Conservation (phyloP, 2,888 invertebrate species). For the Thereva unica region DNA sequence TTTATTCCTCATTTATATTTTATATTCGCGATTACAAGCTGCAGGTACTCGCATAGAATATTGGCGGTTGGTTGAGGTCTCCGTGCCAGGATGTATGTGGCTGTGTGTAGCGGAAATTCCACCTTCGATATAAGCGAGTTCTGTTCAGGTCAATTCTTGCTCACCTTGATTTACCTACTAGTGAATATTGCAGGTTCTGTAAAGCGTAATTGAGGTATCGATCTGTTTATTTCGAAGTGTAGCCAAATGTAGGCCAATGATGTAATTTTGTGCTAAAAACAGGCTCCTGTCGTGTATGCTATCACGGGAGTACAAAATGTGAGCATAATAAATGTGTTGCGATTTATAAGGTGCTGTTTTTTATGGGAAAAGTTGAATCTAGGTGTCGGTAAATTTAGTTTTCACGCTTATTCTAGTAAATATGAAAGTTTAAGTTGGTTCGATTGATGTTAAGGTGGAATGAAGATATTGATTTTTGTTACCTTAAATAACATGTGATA, state of each 20-base stretch:
- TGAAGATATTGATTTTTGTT: no score
- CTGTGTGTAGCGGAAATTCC: conserved; percentile 17
- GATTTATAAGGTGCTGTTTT: no score
- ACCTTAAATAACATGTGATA: no score
- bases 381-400: no score
- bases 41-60: not conserved
- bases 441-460: no score
- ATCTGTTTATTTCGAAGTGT: no score
- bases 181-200: no score
- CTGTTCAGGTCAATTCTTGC: conserved; percentile 23
- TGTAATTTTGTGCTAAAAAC: not conserved
- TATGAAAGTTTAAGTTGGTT: no score
- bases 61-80: not conserved
- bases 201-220: no score
- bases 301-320: not conserved
- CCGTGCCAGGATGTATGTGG: conserved; percentile 11
- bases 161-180: conserved; percentile 25
- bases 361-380: no score
- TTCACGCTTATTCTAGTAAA: no score
- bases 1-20: conserved; percentile 6
- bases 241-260: not conserved
- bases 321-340: not conserved
- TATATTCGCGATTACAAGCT: not conserved
- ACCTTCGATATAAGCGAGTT: conserved; percentile 11
- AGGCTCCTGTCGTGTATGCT: no score